phyloP scores from a whole-genome alignment of 2,113 vertebrate species.

The Epinephelus moara region DNA sequence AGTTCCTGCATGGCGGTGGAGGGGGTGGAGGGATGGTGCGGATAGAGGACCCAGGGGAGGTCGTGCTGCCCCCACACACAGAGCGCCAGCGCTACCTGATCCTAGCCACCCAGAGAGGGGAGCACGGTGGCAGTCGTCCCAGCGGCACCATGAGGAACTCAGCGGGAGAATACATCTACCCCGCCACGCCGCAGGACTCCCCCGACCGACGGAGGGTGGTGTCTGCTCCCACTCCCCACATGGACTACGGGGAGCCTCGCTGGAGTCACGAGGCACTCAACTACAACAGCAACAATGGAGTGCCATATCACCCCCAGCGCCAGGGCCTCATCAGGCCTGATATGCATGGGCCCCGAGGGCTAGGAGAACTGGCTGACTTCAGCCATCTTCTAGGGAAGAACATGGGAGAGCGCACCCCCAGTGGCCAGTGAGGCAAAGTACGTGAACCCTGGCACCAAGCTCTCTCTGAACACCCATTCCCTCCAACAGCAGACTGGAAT shows the following conservation, averaged over 20 bases:
- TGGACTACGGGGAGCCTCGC: constrained; percentile 86
- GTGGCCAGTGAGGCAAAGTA: constrained; percentile 83
- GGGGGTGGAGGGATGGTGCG: constrained; percentile 76
- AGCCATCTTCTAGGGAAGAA: constrained; percentile 88
- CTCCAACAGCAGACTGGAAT: constrained; percentile 70
- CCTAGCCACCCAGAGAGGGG: constrained; percentile 78
- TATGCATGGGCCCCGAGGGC: constrained; percentile 77
- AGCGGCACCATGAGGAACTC: constrained; percentile 81
- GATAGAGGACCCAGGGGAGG: constrained; percentile 83
- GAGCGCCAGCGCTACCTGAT: constrained; percentile 86
- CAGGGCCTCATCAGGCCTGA: constrained; percentile 79
- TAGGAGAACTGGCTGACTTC: constrained; percentile 88
- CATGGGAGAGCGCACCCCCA: constrained; percentile 89
- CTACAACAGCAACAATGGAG: constrained; percentile 88
- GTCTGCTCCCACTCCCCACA: constrained; percentile 89
- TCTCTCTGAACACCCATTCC: constrained; percentile 65
- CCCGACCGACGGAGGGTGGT: constrained; percentile 92
- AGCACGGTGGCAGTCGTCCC: constrained; percentile 75
- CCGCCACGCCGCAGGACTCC: constrained; percentile 88
- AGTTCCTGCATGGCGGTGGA: constrained; percentile 80
- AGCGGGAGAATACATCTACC: constrained; percentile 88
- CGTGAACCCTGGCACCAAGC: constrained; percentile 40
- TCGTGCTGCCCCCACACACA: constrained; percentile 77
- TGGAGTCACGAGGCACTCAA: constrained; percentile 91
- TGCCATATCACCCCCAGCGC: constrained; percentile 80